Base-by-base conservation (phyloP, 1,140 invertebrate genomes). In the Ips typographus region DNA sequence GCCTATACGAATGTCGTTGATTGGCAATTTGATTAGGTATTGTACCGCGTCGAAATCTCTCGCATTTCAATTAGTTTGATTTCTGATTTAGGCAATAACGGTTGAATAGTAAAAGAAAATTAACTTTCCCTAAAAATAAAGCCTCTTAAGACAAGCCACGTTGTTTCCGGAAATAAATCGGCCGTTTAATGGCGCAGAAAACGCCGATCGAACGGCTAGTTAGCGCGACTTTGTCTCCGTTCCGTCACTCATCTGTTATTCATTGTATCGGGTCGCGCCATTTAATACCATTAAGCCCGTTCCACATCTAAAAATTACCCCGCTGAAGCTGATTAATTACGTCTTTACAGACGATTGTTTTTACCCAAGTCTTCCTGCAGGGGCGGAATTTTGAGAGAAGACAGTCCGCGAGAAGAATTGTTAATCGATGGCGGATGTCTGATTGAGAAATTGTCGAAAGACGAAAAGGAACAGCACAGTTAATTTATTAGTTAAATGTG, bases 201-300 rank as follows among this genome's bases (percentile, higher is more conserved):
- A 70, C 70, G 68, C 42, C 68, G 51, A 67, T 71, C 68, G 72
- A 72, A 72, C 69, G 73, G 69, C 44, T 72, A 70, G 73, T 76
- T 73, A 72, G 56, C 59, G 65, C 38, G 71, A 76, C 71, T 74
- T 75, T 75, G 73, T 75, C 75, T 75, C 68, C 71, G 68, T 75
- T 75, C 71, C 68, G 73, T 70, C 75, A 71, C 71, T 76, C 75
- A 76, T 76, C 74, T 74, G 74, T 76, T 76, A 76, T 76, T 76
- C 75, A 76, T 76, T 76, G 75, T 76, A 76, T 76, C 72, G 74
- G 74, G 72, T 75, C 70, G 57, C 59, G 71, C 71, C 70, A 57
- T 73, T 74, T 69, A 73, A 75, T 75, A 73, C 64, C 74, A 75
- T 75, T 75, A 75, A 68, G 61, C 47, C 59, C 67, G 68, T 66